These are phyloP conservation scores for Collichthys lucidus DNA, from an alignment of 2,113 vertebrate genomes.

Conservation along the genomic window DNA sequence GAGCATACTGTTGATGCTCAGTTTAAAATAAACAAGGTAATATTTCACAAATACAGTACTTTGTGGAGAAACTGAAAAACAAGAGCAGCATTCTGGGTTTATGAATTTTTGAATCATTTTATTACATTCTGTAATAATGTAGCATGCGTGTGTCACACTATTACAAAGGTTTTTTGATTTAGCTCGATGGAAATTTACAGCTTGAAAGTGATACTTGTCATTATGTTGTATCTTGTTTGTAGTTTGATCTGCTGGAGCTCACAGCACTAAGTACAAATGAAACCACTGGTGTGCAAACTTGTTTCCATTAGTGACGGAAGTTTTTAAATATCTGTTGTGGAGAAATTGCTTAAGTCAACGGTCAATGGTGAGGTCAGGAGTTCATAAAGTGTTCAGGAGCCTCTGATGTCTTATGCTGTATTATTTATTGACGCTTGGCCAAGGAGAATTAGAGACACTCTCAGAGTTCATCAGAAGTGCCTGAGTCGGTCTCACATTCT, in stretches of 20 bases:
- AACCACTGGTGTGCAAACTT: neutral
- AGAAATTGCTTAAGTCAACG: no score
- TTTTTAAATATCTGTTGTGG: neutral
- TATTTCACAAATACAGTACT: neutral
- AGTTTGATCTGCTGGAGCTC: neutral
- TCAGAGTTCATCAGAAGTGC: no score
- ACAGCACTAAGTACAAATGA: neutral
- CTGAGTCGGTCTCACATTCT: no score
- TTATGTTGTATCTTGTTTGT: neutral
- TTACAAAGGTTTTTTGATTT: neutral
- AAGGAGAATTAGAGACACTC: no score
- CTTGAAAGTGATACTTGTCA: neutral
- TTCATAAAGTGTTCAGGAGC: no score
- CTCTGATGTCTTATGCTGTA: no score
- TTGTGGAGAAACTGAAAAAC: neutral
- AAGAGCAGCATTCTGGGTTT: neutral
- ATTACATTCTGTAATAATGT: neutral
- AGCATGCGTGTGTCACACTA: neutral
- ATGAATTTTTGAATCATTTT: neutral
- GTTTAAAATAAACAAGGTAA: slow-evolving; percentile 82
- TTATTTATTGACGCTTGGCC: no score
- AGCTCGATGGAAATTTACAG: neutral
- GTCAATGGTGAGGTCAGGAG: no score
- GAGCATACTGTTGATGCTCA: slow-evolving; percentile 70
- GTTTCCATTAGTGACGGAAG: no score